These are phyloP conservation scores for Chymomyza amoena DNA, from an alignment of 2,888 invertebrate genomes.

Conservation along the genomic window DNA sequence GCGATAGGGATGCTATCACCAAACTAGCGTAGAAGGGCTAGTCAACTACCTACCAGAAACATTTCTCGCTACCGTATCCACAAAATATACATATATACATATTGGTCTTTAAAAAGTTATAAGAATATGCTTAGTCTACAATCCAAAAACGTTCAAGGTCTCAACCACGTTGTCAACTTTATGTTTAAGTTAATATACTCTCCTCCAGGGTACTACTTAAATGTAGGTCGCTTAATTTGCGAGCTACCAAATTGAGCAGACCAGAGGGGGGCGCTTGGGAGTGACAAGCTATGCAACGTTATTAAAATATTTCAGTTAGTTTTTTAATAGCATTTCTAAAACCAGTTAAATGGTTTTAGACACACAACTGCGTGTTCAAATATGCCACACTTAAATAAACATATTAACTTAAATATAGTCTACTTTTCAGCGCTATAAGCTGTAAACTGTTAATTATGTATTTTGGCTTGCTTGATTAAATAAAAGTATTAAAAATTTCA, in stretches of 20 bases:
- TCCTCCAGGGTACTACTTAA: neutral
- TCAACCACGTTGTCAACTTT: neutral
- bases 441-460: neutral
- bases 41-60: too few species aligned
- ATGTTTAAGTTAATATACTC: neutral
- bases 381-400: neutral
- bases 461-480: neutral
- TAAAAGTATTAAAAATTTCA: neutral
- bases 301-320: neutral
- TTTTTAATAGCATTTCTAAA: neutral
- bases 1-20: too few species aligned
- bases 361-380: neutral
- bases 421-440: neutral
- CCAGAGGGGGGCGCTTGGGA: neutral
- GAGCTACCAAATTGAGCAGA: neutral
- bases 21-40: too few species aligned
- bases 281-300: neutral
- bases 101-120: too few species aligned
- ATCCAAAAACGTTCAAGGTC: neutral
- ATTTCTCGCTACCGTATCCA: too few species aligned
- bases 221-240: neutral
- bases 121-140: neutral
- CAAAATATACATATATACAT: too few species aligned
- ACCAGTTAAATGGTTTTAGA: too few species aligned
- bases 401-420: neutral